A percentile compares a stretch with the other conserved stretches of the same genome.
phyloP scores from a whole-genome alignment of 2,113 vertebrate species.

The Archilochus colubris region DNA sequence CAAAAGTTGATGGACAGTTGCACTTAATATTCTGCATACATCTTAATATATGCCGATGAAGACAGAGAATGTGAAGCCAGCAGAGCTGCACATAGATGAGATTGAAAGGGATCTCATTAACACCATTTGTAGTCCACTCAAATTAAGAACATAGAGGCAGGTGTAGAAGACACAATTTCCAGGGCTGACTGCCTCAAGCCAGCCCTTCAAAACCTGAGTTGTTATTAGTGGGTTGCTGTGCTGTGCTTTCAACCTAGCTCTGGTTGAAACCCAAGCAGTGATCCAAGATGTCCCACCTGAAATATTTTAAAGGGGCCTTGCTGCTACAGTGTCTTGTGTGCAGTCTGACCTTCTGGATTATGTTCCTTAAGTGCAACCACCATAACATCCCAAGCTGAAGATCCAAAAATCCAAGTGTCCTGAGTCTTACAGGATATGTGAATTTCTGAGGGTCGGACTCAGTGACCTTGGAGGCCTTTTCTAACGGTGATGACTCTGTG shows the following conservation, averaged over 20 bases:
- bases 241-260: not conserved
- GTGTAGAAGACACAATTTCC: not conserved
- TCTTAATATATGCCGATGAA: not conserved
- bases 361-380: not conserved
- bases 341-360: not conserved
- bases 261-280: not conserved
- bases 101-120: not conserved
- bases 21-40: not conserved
- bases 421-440: not conserved
- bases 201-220: not conserved
- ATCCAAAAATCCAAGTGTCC: constrained; percentile 35
- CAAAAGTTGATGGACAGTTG: not conserved
- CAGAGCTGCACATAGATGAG: not conserved
- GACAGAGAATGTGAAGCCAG: not conserved
- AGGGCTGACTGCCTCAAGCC: not conserved
- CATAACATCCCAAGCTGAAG: not conserved
- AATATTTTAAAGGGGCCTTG: not conserved
- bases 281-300: not conserved
- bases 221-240: not conserved
- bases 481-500: too few relatives aligned
- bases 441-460: too few relatives aligned
- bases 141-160: not conserved
- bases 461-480: too few relatives aligned
- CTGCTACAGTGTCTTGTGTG: not conserved
- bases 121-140: not conserved